Base-by-base conservation (phyloP, 2,113 vertebrate species). In the Empidonax alnorum region DNA sequence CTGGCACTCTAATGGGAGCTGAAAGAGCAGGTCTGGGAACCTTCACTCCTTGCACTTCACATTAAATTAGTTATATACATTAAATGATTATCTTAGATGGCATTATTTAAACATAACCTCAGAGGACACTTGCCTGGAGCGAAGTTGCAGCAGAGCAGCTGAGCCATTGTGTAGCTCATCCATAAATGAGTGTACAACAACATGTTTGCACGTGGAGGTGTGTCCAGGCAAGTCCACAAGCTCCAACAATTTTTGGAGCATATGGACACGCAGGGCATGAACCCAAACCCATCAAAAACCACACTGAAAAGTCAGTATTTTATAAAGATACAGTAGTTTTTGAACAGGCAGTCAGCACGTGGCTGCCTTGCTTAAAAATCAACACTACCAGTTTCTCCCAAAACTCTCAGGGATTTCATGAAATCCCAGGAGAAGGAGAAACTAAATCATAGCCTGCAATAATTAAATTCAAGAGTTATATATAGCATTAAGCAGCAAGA, bases 21-120 rank as follows among this genome's bases (percentile, higher is more conserved):
- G 93, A 87, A 80, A 31, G 89, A 89, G 69, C 91, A 69, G 80
- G 22, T 93, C 94, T 97, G 62, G 61, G 76, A 90, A 37, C 67
- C 82, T 84, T 95, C 94, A 46, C 71, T 91, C 27, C 77, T 59
- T 42, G 7, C 71, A 46, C 35, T 24, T 95, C 87, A 56, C 58
- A 62, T 87, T 91, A 73, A 96, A 94, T 95, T 68, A 96, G 84
- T 76, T 74, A 92, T 75, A 73, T 3, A 50, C 39, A 18, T 94
- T 90, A 96, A 93, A 81, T 37, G 58, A 31, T 80, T 80, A 86
- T 69, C 65, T 89, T 61, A 66, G 89, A 19, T 69, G 83, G 91
- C 93, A 92, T 93, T 37, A 93, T 65, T 93, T 95, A 95, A 96
- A 91, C 62, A 86, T 66, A 41, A 82, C 37, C 89, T 86, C 33